Evolutionary conservation across 2,888 invertebrate species (phyloP), one percentile per base, ranked within the genome.

Genomic region (Alloplasta piceator): DNA sequence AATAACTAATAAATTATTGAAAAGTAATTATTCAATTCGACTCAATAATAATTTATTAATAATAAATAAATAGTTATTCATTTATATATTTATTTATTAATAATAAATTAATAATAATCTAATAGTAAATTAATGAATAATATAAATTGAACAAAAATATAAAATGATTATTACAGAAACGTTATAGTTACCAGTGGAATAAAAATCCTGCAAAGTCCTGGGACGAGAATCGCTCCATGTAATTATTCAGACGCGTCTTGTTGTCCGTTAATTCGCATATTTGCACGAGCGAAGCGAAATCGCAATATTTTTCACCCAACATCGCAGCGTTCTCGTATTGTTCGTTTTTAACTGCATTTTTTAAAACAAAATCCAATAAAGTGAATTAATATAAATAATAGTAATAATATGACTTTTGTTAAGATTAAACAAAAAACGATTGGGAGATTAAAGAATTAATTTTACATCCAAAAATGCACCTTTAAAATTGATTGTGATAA

Each of bases 261-360:
- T 98, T 97, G 71, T 95, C 93, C 0, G 95, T 95, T 60, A 93
- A 92, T 89, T 98, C 96, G 90, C 98, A 98, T 86, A 98, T 94
- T 84, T 95, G 93, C 46, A 98, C 95, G 61, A 98, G 92, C 56
- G 96, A 94, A 86, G 96, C 96, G 89, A 97, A 98, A 92, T 98
- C 98, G 55, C 95, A 93, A 92, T 97, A 98, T 92, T 98, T 98
- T 92, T 98, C 98, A 0, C 97, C 98, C 58, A 98, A 92, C 85
- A 95, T 95, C 0, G 96, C 95, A 6, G 98, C 98, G 76, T 96
- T 94, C 88, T 98, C 97, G 85, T 94, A 95, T 89, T 97, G 96
- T 2, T 95, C 95, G 85, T 96, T 95, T 39, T 95, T 94, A 82
- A 98, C 96, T 97, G 91, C 50, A 90, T n/a, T n/a, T n/a, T n/a